Evolutionary conservation across 2,113 vertebrate species (phyloP), one percentile per base, ranked within the genome.

Genomic region (Heterotilapia buettikoferi): DNA sequence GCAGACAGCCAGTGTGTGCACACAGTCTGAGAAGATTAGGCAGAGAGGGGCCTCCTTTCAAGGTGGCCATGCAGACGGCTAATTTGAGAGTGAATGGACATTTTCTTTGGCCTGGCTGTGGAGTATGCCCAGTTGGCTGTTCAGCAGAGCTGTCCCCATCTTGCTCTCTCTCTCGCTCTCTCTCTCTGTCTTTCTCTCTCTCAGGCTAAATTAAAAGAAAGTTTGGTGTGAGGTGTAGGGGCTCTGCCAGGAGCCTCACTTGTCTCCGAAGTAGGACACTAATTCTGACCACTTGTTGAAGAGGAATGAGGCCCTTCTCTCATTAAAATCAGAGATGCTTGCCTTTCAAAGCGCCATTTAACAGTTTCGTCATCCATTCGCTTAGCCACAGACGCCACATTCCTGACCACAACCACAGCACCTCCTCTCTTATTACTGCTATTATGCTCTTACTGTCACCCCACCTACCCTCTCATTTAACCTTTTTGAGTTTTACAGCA

Each of bases 81-180:
- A 83, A 94, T 94, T 91, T 93, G 90, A 94, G 89, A 88, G n/a
- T 93, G 92, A 95, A 95, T 94, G 76, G 87, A 68, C 80, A 87
- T 91, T 94, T 94, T 94, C 88, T 92, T 89, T 92, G 89, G 93
- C 84, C 82, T 7, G 84, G 86, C 71, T 40, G 71, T 63, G 84
- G 61, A 80, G 79, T 33, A 79, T 78, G 88, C 73, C 87, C 84
- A 87, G 82, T 82, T 88, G 85, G 88, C 92, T 86, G 40, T 33
- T 61, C 57, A 68, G 82, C 76, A 84, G 71, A 90, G 89, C 91
- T 43, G 83, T 84, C 84, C 89, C 86, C 82, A 45, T 50, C 73
- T 59, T 50, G 29, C 33, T 84, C 47, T 59, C 61, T 86, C 21
- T 19, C 89, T 89, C 80, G 78, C 66, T 82, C 38, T 61, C 54